Evolutionary conservation across 2,797 vertebrate genomes (phyloP).

Genomic region (Muscicapa striata): DNA sequence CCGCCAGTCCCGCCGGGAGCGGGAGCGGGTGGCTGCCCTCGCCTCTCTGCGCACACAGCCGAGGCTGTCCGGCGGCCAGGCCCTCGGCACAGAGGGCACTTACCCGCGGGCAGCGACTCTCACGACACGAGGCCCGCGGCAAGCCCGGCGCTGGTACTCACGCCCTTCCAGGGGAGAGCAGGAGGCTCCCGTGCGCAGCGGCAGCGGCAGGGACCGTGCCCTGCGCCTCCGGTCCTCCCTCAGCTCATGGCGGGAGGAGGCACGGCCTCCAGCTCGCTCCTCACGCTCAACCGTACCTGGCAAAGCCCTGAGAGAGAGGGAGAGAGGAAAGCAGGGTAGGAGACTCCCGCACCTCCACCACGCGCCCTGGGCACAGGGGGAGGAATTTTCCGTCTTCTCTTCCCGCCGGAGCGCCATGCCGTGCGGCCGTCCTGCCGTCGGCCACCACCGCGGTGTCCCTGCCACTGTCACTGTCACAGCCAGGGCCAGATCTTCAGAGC

Average conservation of each 20-base stretch:
- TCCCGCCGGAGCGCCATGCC: background rate
- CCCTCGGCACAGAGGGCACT: slow-evolving; percentile 13
- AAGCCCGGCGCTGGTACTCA: slow-evolving; percentile 45
- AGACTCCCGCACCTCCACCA: slow-evolving; percentile 22
- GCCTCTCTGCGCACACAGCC: background rate
- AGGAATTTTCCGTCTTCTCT: background rate
- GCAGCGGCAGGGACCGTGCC: background rate
- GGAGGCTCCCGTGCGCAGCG: background rate
- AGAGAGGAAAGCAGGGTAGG: slow-evolving; percentile 64
- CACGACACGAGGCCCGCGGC: background rate
- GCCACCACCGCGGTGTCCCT: background rate
- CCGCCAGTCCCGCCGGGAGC: background rate
- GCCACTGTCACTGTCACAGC: background rate
- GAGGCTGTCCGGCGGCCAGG: background rate
- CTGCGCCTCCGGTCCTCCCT: slow-evolving; percentile 55
- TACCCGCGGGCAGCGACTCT: slow-evolving; percentile 37
- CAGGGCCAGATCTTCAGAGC: background rate
- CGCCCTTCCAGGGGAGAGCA: slow-evolving; percentile 49
- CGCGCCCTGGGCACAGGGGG: background rate
- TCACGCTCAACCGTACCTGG: slow-evolving; percentile 41
- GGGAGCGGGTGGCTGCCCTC: background rate
- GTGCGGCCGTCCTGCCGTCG: background rate
- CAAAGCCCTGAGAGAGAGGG: slow-evolving; percentile 66
- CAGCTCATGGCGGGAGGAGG: slow-evolving; percentile 55
- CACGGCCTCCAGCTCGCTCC: slow-evolving; percentile 53